Base-by-base conservation (phyloP, 1,140 invertebrate species). In the Octopus sinensis region DNA sequence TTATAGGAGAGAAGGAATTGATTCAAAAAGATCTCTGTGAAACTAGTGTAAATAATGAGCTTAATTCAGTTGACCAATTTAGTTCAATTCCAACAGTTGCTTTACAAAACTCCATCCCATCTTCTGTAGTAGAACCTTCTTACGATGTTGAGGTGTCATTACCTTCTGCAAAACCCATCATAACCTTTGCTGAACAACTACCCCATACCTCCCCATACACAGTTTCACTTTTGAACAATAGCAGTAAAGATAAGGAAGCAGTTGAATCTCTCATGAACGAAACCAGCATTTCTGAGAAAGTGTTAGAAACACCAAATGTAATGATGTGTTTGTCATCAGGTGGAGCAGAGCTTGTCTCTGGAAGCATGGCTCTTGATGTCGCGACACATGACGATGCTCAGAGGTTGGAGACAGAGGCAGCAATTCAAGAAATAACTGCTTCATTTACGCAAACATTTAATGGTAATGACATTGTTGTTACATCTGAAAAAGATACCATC, bases 201-300 rank as follows among this genome's bases (percentile, higher is more conserved):
- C 30, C 68, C 5, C 68, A 73, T 6, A 23, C 68, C 6, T 73
- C 68, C 17, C 68, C 68, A 13, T 73, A 73, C 13, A 73, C 68
- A 17, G 68, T 73, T 5, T 73, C 68, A 17, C 7, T 73, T 73
- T 73, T 73, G 13, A 73, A 73, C 68, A 73, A 73, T 23, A 73
- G 7, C 68, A 73, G 13, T 73, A 73, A 73, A 13, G 68, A 73
- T 73, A 73, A 73, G 30, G 68, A 73, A 17, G 68, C 68, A 73
- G 68, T 73, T 9, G 68, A 73, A 73, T 9, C 68, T 13, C 30
- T 73, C 17, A 73, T 73, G 30, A 73, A 73, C 30, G 68, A 9
- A 12, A 12, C 68, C 13, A 13, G 30, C 68, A 73, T 73, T 9
- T 6, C 68, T 23, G 68, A 73, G 68, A 73, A 73, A 73, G 68